Conservation (phyloP, 2,113 vertebrate species). For the Corythornis madagascariensis region DNA sequence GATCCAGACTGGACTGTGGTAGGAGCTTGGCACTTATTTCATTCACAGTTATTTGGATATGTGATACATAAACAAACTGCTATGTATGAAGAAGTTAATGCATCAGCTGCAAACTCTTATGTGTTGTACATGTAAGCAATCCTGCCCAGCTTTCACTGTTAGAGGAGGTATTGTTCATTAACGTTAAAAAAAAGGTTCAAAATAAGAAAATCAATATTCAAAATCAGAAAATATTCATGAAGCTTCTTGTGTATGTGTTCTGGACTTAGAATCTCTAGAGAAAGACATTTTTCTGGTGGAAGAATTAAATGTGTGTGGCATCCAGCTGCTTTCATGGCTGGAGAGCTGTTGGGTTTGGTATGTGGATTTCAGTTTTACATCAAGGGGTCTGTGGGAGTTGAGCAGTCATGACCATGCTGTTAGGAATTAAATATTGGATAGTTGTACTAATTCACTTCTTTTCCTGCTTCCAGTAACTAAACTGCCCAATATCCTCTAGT, state of each 20-base stretch:
- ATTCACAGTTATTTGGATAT: background rate
- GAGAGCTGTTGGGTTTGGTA: background rate
- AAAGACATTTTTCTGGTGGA: background rate
- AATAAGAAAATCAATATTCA: background rate
- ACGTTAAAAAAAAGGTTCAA: background rate
- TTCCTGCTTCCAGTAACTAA: background rate
- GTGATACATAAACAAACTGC: background rate
- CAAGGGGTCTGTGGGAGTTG: background rate
- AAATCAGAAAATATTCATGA: background rate
- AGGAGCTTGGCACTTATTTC: background rate
- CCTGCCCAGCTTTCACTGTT: background rate
- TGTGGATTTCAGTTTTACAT: background rate
- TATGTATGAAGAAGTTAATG: background rate
- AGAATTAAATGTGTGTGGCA: background rate
- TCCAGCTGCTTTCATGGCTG: background rate
- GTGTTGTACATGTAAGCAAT: background rate
- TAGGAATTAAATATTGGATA: background rate
- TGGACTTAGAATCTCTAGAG: background rate
- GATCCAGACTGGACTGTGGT: background rate
- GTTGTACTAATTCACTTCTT: background rate
- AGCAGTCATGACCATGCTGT: background rate
- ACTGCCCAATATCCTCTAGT: background rate
- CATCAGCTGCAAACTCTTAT: background rate
- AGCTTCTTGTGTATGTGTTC: background rate
- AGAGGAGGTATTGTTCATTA: background rate